A percentile compares a stretch with the other conserved stretches of the same genome.
Evolutionary conservation across 2,113 vertebrate species (phyloP).

Genomic region (Elephas maximus): DNA sequence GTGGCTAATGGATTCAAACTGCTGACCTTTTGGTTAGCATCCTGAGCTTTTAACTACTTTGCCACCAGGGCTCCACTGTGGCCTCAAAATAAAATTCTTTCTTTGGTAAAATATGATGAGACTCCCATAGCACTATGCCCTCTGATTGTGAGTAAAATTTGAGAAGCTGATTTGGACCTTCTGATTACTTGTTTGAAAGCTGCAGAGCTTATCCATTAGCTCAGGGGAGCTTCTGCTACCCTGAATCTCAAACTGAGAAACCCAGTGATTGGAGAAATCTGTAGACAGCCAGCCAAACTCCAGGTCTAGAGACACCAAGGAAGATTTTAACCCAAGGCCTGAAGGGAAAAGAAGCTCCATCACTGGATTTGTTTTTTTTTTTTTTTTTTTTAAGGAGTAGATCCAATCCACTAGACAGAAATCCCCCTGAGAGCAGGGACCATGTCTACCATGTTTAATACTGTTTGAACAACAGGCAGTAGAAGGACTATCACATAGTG

Average conservation of each 20-base stretch:
- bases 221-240: not conserved
- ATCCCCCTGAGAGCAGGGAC: not conserved
- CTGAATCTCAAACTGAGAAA: constrained; percentile 45
- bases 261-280: constrained; percentile 36
- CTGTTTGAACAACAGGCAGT: not conserved
- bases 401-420: not conserved
- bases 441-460: not conserved
- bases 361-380: not conserved
- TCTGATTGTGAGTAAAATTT: constrained; percentile 59
- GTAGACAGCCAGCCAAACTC: not conserved
- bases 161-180: constrained; percentile 60
- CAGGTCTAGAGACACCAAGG: not conserved
- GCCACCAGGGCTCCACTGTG: not conserved
- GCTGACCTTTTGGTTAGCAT: no score
- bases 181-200: constrained; percentile 67
- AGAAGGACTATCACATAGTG: not conserved
- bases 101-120: constrained; percentile 52
- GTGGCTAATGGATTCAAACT: no score
- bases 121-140: not conserved
- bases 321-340: not conserved
- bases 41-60: no score
- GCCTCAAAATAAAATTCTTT: constrained; percentile 51
- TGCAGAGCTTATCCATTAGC: constrained; percentile 50
- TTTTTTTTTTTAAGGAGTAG: not conserved
- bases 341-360: not conserved